Evolutionary conservation across 2,113 vertebrate species (phyloP), one percentile per base, ranked within the genome.

Genomic region (Aramus guarauna): DNA sequence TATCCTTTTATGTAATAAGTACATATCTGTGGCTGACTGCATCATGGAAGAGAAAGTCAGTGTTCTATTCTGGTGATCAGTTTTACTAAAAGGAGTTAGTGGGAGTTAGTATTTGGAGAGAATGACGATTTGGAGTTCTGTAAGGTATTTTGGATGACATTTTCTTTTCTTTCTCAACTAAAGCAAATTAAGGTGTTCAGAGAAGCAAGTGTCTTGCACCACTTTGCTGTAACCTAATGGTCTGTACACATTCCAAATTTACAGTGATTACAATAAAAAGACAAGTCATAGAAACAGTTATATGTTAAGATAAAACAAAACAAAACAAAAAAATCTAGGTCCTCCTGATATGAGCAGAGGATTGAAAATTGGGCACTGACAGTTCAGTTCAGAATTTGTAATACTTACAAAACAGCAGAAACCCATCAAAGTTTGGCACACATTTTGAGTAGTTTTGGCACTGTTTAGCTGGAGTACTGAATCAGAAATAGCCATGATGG

Each of bases 401-500:
- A 39, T 58, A 50, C n/a, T 83, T 88, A 55, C 19, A 67, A 55
- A 86, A 39, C 8, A 81, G 43, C 1, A 8, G 43, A 87, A 92
- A 71, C 16, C 47, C 29, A 24, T 53, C 52, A 53, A 26, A 27
- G 26, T 15, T 86, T 92, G 68, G 55, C 75, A 77, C 18, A 55
- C 4, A 14, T 68, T 86, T 93, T 80, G 37, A 48, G 47, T 63
- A 67, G 58, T 67, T 94, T 81, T 96, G 89, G 72, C 83, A 71
- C 41, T 80, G 22, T 74, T n/a, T 59, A 86, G 37, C 68, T 80
- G 50, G n/a, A 80, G 9, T 39, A 62, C 23, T 78, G 73, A 84
- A 63, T 75, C 76, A 87, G 83, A 94, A 95, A 77, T 77, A 94
- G 55, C 47, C 52, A 37, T 50, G 63, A 67, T 71, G 72, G 79